These are phyloP conservation scores for Dufourea novaeangliae DNA, from an alignment of 1,140 invertebrate genomes.

Conservation along the genomic window DNA sequence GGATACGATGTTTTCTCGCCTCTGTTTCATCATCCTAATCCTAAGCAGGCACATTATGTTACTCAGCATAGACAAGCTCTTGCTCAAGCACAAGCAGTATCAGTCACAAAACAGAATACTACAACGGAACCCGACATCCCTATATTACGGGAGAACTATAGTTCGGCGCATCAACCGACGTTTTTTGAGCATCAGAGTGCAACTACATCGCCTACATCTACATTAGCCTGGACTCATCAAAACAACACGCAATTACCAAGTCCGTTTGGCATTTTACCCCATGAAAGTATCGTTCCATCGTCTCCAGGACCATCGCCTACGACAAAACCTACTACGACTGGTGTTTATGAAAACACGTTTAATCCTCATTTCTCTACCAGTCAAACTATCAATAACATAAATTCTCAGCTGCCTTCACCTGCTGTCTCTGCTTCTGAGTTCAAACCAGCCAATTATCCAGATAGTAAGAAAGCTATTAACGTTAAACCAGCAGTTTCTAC, in stretches of 20 bases:
- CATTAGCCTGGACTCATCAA: constrained; percentile 84
- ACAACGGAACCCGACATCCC: constrained; percentile 83
- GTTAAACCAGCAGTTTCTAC: constrained; percentile 82
- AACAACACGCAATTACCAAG: constrained; percentile 86
- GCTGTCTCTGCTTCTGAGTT: constrained; percentile 81
- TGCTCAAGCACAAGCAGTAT: constrained; percentile 80
- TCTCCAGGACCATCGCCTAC: constrained; percentile 84
- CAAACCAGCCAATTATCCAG: constrained; percentile 67
- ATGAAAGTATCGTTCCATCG: constrained; percentile 88
- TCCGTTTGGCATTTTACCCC: constrained; percentile 89
- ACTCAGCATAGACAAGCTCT: constrained; percentile 83
- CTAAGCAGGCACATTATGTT: constrained; percentile 85
- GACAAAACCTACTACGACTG: constrained; percentile 79
- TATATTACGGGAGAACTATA: constrained; percentile 83
- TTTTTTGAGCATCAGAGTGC: constrained; percentile 85
- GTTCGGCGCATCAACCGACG: constrained; percentile 81
- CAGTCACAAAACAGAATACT: constrained; percentile 82
- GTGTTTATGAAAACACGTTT: constrained; percentile 86
- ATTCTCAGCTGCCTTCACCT: constrained; percentile 82
- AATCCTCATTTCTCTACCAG: constrained; percentile 85
- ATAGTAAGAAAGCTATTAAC: constrained; percentile 72
- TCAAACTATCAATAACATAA: constrained; percentile 85
- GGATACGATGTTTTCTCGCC: constrained; percentile 88
- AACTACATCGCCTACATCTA: constrained; percentile 81
- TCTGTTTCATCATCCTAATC: constrained; percentile 86